Conservation (phyloP, 2,113 vertebrate species). For the Ceyx melanurus region DNA sequence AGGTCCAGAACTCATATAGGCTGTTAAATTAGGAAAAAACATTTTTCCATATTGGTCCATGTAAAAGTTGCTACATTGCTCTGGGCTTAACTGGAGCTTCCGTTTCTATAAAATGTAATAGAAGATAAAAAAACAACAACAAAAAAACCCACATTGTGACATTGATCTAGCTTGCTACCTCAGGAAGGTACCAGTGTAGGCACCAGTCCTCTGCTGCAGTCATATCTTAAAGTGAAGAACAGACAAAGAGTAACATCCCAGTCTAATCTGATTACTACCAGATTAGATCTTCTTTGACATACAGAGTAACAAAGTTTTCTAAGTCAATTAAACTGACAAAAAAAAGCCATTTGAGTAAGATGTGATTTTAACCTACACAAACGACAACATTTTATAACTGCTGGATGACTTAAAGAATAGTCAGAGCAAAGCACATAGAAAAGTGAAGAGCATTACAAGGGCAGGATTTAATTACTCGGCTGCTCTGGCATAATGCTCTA, state of each 20-base stretch:
- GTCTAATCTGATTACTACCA: background rate
- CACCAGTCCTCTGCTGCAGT: background rate
- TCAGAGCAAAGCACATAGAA: background rate
- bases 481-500: background rate
- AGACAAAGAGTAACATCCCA: background rate
- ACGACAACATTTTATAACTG: background rate
- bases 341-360: background rate
- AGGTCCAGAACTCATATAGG: conserved; percentile 95
- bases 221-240: background rate
- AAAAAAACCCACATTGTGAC: background rate
- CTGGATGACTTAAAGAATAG: background rate
- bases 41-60: conserved; percentile 88
- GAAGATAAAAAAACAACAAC: background rate
- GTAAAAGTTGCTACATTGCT: conserved; percentile 95
- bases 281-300: background rate
- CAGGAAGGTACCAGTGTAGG: background rate
- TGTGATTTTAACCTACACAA: background rate
- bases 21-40: conserved; percentile 90
- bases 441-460: background rate
- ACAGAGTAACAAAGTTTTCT: background rate
- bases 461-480: background rate
- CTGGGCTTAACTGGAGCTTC: conserved; percentile 88
- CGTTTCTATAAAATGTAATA: conserved; percentile 79
- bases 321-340: background rate
- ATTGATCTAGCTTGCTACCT: background rate